phyloP scores from a whole-genome alignment of 2,113 vertebrate species.

The Pygoscelis adeliae region DNA sequence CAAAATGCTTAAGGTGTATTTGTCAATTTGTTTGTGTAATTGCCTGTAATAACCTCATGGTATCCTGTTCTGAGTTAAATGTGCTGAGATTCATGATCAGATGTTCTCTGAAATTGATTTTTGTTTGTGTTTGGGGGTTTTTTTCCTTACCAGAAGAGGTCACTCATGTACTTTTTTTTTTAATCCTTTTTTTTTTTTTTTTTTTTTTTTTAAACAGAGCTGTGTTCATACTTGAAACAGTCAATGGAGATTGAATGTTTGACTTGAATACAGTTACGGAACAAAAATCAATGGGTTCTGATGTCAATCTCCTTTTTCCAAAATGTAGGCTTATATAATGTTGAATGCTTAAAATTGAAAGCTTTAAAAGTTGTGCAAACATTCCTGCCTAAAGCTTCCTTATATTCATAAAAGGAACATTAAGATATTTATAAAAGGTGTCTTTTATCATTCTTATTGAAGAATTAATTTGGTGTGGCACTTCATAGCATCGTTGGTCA shows the following conservation, averaged over 20 bases:
- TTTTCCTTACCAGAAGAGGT: constrained; percentile 31
- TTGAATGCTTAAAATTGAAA: background rate
- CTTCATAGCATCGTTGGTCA: background rate
- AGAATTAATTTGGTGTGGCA: background rate
- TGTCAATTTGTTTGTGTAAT: background rate
- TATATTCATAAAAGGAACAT: background rate
- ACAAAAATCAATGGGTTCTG: background rate
- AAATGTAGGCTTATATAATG: background rate
- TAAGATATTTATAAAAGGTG: background rate
- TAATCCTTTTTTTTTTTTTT: rapidly evolving
- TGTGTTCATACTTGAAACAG: background rate
- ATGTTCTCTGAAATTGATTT: background rate
- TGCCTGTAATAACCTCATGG: background rate
- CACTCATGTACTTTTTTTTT: background rate
- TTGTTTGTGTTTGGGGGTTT: background rate
- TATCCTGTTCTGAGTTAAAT: background rate
- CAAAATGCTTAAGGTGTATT: background rate
- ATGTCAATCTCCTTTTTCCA: background rate
- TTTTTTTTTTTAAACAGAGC: background rate
- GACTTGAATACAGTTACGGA: background rate
- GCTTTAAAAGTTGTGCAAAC: background rate
- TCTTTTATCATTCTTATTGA: background rate
- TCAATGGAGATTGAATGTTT: background rate
- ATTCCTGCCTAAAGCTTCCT: background rate
- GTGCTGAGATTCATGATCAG: background rate